Evolutionary conservation across 2,797 vertebrate species (phyloP), one percentile per base, ranked within the genome.

Genomic region (Phaenicophaeus curvirostris): DNA sequence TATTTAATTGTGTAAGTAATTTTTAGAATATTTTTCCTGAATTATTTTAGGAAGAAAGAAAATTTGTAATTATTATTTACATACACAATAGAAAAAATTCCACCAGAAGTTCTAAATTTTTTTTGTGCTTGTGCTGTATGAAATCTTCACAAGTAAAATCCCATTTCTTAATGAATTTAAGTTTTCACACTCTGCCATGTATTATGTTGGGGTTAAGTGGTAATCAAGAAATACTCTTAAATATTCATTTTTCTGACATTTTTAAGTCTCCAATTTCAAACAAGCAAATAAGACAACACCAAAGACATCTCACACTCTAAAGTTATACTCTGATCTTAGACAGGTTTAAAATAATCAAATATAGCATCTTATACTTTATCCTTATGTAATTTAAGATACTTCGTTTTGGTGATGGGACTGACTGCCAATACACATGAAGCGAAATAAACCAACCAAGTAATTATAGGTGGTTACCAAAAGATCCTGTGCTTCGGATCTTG

Each of bases 161-260:
- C 0, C 2, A 13, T 81, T 71, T 76, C 18, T 62, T 75, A 42
- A 1, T 59, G 30, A 63, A 78, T 76, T 37, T 89, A 23, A 63
- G 62, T 71, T 78, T 81, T 89, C n/a, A 16, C 6, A 19, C 8
- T 6, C 23, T 65, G 15, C 50, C n/a, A n/a, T 0, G 0, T 46
- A 20, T 11, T 51, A 3, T 68, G 9, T n/a, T 2, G 4, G 8
- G 11, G 39, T 67, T 20, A 67, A 87, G 35, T 74, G 0, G 4
- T 28, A 12, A 15, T 33, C 3, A 75, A 48, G 30, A 75, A 57
- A 42, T 42, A 24, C 19, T 41, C 5, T 39, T 53, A 57, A 73
- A 53, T 65, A 48, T 37, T 42, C 6, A 50, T 42, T 80, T 4
- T 48, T 92, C 39, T 37, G 24, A 54, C 5, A 66, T 18, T 44